These are phyloP conservation scores for Bradypodion pumilum DNA, from an alignment of 2,797 vertebrate genomes.

Conservation along the genomic window DNA sequence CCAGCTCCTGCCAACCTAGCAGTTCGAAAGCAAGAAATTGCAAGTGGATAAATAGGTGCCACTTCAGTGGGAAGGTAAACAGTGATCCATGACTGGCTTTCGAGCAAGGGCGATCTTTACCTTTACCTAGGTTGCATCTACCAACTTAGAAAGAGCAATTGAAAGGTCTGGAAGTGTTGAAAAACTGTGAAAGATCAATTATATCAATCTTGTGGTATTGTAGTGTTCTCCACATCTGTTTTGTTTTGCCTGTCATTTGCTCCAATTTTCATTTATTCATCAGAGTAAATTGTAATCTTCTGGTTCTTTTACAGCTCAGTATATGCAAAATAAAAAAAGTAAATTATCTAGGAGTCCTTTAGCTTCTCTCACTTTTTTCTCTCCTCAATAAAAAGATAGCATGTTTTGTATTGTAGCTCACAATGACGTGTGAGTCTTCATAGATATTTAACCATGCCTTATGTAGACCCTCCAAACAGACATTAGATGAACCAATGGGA, in stretches of 20 bases:
- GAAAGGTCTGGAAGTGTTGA: not conserved
- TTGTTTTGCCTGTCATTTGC: too few relatives aligned
- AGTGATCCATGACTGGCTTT: too few relatives aligned
- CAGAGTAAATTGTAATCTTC: not conserved
- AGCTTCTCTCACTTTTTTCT: not conserved
- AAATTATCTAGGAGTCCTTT: not conserved
- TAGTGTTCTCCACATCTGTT: too few relatives aligned
- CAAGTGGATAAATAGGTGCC: too few relatives aligned
- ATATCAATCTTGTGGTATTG: not conserved
- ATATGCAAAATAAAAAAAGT: not conserved
- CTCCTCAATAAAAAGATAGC: not conserved
- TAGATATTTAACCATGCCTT: not conserved
- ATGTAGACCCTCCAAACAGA: not conserved
- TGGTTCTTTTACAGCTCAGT: not conserved
- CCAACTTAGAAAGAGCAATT: not conserved
- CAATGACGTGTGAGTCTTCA: not conserved
- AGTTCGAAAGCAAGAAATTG: too few relatives aligned
- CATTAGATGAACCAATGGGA: not conserved
- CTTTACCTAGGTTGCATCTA: too few relatives aligned
- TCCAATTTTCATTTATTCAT: too few relatives aligned
- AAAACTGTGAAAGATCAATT: not conserved
- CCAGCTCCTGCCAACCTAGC: too few relatives aligned
- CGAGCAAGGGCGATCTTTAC: too few relatives aligned
- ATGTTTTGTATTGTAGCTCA: not conserved
- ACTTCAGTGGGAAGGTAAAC: too few relatives aligned